These are phyloP conservation scores for Chaitophorus viminalis DNA, from an alignment of 2,888 invertebrate species.

Conservation along the genomic window DNA sequence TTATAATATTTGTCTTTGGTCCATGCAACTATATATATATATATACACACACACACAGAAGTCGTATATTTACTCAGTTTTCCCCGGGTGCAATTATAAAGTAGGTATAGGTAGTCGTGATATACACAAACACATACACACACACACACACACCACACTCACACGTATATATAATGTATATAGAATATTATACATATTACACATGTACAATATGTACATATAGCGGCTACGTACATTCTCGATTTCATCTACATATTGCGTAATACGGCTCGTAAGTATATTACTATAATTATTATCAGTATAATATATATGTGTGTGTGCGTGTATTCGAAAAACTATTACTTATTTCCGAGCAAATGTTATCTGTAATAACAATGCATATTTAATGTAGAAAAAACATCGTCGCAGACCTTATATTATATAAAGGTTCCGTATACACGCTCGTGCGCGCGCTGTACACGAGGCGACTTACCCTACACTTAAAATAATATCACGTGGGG, in stretches of 20 bases:
- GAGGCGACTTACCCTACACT: slow-evolving; percentile 44
- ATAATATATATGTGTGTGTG: too few relatives aligned
- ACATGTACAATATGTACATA: too few relatives aligned
- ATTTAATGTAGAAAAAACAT: slow-evolving; percentile 44
- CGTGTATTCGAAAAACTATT: slow-evolving; percentile 9
- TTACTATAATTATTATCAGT: too few relatives aligned
- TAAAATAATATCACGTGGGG: slow-evolving; percentile 49
- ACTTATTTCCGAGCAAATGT: background rate
- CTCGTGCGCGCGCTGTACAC: background rate
- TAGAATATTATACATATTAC: too few relatives aligned
- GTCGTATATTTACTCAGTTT: slow-evolving; percentile 15
- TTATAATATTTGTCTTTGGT: slow-evolving; percentile 20
- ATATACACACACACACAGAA: background rate
- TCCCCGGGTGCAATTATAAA: background rate
- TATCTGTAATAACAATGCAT: slow-evolving; percentile 31
- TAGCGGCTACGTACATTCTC: too few relatives aligned
- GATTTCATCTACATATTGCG: too few relatives aligned
- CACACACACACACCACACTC: background rate
- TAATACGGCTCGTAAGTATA: too few relatives aligned
- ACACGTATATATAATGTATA: too few relatives aligned
- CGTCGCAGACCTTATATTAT: background rate
- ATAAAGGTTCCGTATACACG: too few relatives aligned
- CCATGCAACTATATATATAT: too few relatives aligned
- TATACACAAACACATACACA: background rate
- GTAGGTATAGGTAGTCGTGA: background rate